phyloP scores from a whole-genome alignment of 2,888 invertebrate species.

The Glaucopsyche alexis region DNA sequence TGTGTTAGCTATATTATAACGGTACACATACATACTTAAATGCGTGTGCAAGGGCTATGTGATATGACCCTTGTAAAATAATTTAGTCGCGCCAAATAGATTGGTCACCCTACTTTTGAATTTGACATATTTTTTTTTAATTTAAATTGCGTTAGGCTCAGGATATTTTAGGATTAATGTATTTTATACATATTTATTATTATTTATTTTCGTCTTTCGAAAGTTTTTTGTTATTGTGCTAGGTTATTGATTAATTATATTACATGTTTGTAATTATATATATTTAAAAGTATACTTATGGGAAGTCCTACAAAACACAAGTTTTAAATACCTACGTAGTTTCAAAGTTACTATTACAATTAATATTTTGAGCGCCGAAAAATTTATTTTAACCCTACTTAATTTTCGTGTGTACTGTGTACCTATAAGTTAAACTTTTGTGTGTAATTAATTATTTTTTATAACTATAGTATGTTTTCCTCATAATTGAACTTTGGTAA shows the following conservation, averaged over 20 bases:
- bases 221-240: background rate
- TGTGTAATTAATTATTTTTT: background rate
- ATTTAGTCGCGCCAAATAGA: background rate
- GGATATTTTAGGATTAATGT: too few species aligned
- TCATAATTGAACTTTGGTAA: background rate
- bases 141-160: background rate
- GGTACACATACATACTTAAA: conserved; percentile 59
- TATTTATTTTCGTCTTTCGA: background rate
- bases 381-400: background rate
- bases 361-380: background rate
- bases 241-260: background rate
- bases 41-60: conserved; percentile 55
- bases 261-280: background rate
- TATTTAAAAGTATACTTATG: background rate
- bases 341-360: background rate
- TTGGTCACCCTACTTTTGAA: conserved; percentile 1
- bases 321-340: background rate
- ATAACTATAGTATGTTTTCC: background rate
- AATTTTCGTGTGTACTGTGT: background rate
- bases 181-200: too few species aligned
- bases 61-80: background rate
- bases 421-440: background rate
- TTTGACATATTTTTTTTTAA: conserved; percentile 1
- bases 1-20: conserved; percentile 63
- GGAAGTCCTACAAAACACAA: background rate